These are phyloP conservation scores for Lithophane leautieri DNA, from an alignment of 2,888 invertebrate genomes.

Conservation along the genomic window DNA sequence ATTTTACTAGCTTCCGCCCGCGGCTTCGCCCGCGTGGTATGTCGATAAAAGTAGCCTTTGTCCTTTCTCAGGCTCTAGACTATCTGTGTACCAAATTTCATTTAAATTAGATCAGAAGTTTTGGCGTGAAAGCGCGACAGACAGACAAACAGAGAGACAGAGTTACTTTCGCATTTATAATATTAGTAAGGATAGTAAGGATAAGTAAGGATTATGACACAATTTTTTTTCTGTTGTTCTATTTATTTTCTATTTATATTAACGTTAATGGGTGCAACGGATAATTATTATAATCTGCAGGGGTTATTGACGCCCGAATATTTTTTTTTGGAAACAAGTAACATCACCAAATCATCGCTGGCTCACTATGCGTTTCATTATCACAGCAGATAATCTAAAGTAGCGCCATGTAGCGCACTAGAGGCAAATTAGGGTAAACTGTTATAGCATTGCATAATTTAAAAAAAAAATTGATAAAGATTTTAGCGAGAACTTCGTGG, in stretches of 20 bases:
- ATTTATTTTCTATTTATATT: neutral
- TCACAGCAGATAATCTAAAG: slow-evolving; percentile 36
- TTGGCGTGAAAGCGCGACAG: too few species aligned
- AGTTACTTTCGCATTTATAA: too few species aligned
- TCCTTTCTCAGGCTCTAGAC: too few species aligned
- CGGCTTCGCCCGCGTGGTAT: too few species aligned
- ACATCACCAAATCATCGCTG: neutral
- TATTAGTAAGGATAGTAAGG: too few species aligned
- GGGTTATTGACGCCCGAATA: slow-evolving; percentile 26
- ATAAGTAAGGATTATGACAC: too few species aligned
- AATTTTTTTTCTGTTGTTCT: slow-evolving; percentile 3
- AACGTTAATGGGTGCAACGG: neutral
- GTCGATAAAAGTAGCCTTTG: too few species aligned
- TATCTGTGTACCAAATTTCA: too few species aligned
- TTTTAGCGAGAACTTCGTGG: slow-evolving; percentile 36
- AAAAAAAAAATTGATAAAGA: slow-evolving; percentile 24
- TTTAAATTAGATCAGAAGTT: too few species aligned
- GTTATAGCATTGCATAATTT: slow-evolving; percentile 18
- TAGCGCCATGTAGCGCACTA: slow-evolving; percentile 44
- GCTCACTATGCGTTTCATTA: slow-evolving; percentile 10
- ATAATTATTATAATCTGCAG: neutral
- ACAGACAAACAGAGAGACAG: too few species aligned
- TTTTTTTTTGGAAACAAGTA: neutral
- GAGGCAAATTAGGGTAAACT: slow-evolving; percentile 12
- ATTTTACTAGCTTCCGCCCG: too few species aligned